phyloP scores from a whole-genome alignment of 1,140 invertebrate genomes.

The Drosophila nasuta region DNA sequence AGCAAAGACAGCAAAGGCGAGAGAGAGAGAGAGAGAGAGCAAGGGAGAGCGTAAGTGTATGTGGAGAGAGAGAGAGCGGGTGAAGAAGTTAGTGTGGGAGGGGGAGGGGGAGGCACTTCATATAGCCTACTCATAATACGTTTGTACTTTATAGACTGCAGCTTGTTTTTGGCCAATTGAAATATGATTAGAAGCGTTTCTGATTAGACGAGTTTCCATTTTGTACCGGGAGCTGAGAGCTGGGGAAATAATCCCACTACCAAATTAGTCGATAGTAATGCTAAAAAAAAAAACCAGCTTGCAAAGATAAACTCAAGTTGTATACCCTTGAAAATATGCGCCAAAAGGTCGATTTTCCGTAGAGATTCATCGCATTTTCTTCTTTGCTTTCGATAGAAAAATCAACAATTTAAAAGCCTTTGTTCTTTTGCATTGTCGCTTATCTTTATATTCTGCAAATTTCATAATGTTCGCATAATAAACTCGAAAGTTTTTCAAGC shows the following conservation, averaged over 20 bases:
- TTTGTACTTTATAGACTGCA: constrained; percentile 19
- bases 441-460: constrained; percentile 15
- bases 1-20: constrained; percentile 17
- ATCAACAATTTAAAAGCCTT: background rate
- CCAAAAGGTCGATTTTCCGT: background rate
- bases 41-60: background rate
- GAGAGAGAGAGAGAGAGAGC: no score
- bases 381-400: background rate
- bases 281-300: background rate
- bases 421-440: background rate
- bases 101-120: background rate
- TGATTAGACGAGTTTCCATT: constrained; percentile 21
- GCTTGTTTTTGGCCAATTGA: constrained; percentile 36
- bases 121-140: constrained; percentile 20
- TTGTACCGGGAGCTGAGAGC: background rate
- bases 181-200: constrained; percentile 35
- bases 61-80: background rate
- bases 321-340: background rate
- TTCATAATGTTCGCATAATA: constrained; percentile 6
- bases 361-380: background rate
- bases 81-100: no score
- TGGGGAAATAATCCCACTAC: background rate
- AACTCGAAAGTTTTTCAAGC: background rate
- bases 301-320: background rate
- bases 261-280: background rate